Evolutionary conservation across 2,888 invertebrate species (phyloP).

Genomic region (Neuroscelio doddi): DNA sequence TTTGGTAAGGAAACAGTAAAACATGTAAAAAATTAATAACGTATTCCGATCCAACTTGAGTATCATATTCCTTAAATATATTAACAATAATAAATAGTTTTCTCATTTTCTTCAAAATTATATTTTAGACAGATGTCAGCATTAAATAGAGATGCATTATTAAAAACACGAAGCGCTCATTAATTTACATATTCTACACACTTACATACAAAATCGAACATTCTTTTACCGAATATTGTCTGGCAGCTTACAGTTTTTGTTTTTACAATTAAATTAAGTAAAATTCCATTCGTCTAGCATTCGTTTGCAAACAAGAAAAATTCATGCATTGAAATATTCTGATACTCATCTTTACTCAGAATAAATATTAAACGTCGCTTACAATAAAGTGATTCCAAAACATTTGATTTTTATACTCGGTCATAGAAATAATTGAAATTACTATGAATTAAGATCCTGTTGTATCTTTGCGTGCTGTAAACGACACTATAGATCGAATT

Average conservation of each 20-base stretch:
- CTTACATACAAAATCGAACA: slow-evolving; percentile 36
- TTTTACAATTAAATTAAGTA: slow-evolving; percentile 16
- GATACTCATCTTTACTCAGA: slow-evolving; percentile 11
- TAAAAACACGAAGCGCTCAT: slow-evolving; percentile 26
- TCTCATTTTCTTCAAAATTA: slow-evolving; percentile 9
- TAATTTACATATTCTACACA: slow-evolving; percentile 23
- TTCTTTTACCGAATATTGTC: slow-evolving; percentile 35
- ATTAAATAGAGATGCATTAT: slow-evolving; percentile 23
- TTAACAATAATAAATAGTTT: neutral
- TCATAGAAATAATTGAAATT: slow-evolving; percentile 10
- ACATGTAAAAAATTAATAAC: no score
- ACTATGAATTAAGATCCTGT: slow-evolving; percentile 66
- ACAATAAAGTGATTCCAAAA: slow-evolving; percentile 6
- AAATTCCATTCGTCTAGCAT: slow-evolving; percentile 15
- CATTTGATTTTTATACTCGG: slow-evolving; percentile 10
- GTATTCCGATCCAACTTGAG: slow-evolving; percentile 24
- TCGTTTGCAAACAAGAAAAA: slow-evolving; percentile 15
- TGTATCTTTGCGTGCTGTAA: slow-evolving; percentile 81
- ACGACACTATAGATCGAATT: slow-evolving; percentile 88
- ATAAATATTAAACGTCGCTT: slow-evolving; percentile 4
- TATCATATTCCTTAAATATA: slow-evolving; percentile 21
- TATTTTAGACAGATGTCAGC: slow-evolving; percentile 18
- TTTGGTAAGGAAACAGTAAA: no score
- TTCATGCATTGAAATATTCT: slow-evolving; percentile 7
- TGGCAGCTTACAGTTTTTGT: slow-evolving; percentile 30